A percentile compares a stretch with the other conserved stretches of the same genome.
phyloP scores from a whole-genome alignment of 2,888 invertebrate species.

The Troides helena region DNA sequence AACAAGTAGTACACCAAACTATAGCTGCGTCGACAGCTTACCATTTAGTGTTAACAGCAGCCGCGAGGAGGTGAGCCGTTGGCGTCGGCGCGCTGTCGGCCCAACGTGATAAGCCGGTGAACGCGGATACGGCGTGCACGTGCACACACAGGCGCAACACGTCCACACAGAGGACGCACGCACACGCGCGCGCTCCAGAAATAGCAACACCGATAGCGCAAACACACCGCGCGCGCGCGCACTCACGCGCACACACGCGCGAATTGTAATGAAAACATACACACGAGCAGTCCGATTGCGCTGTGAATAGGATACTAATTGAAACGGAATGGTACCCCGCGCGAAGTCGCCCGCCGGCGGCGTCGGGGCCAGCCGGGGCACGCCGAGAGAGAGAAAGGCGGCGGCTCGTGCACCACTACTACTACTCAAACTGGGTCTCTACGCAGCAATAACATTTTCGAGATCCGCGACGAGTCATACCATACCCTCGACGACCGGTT shows the following conservation, averaged over 20 bases:
- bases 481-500: conserved; percentile 60
- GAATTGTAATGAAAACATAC: conserved; percentile 77
- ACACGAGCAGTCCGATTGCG: conserved; percentile 52
- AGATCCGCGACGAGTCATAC: conserved; percentile 33
- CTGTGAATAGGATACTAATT: conserved; percentile 71
- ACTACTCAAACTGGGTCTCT: conserved; percentile 51
- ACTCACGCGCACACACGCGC: conserved; percentile 43
- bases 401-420: conserved; percentile 45
- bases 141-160: conserved; percentile 41
- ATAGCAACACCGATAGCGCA: conserved; percentile 76
- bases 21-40: conserved; percentile 3
- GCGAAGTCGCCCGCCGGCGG: conserved; percentile 50
- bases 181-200: conserved; percentile 54
- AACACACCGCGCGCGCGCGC: conserved; percentile 57
- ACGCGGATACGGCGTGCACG: conserved; percentile 66
- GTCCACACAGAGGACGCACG: conserved; percentile 42
- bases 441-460: conserved; percentile 35
- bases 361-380: conserved; percentile 41
- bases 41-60: conserved; percentile 28
- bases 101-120: conserved; percentile 67
- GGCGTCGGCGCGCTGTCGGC: conserved; percentile 60
- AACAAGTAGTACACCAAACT: not conserved
- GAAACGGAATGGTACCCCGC: conserved; percentile 61
- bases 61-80: conserved; percentile 49
- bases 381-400: conserved; percentile 26